Conservation (phyloP, 2,113 vertebrate species). For the Cottus gobio region DNA sequence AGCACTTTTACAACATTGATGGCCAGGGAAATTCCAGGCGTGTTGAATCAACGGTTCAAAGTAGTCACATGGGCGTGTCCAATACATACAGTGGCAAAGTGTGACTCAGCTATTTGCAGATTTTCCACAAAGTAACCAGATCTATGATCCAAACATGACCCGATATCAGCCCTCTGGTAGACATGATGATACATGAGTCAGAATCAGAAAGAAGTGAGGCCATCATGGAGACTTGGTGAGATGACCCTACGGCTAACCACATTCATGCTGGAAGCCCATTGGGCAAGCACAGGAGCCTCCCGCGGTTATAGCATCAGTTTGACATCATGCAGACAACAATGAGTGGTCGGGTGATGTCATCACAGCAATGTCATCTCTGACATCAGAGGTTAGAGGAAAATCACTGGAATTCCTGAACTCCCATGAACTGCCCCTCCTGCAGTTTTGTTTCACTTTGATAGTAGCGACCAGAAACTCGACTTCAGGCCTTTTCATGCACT, state of each 20-base stretch:
- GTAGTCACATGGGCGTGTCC: slow-evolving; percentile 32
- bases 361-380: slow-evolving; percentile 12
- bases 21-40: slow-evolving; percentile 50
- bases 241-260: slow-evolving; percentile 6
- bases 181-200: slow-evolving; percentile 29
- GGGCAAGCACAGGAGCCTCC: slow-evolving; percentile 20
- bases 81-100: slow-evolving; percentile 15
- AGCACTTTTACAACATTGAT: not conserved
- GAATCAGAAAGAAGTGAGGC: not conserved
- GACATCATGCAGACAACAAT: slow-evolving; percentile 15
- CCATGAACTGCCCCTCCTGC: no score
- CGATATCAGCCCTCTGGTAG: not conserved
- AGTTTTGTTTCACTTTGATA: slow-evolving; percentile 37
- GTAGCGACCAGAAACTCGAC: not conserved
- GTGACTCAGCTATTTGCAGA: slow-evolving; percentile 46
- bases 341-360: slow-evolving; percentile 17
- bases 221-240: slow-evolving; percentile 6
- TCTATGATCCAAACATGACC: slow-evolving; percentile 1
- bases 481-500: not conserved
- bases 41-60: slow-evolving; percentile 34
- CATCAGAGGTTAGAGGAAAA: slow-evolving; percentile 36
- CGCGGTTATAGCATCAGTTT: slow-evolving; percentile 4
- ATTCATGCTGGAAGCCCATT: slow-evolving; percentile 5
- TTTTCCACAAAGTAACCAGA: slow-evolving; percentile 21
- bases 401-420: not conserved